Base-by-base conservation (phyloP, 1,140 invertebrate genomes). In the Lepidotrigona ventralis region DNA sequence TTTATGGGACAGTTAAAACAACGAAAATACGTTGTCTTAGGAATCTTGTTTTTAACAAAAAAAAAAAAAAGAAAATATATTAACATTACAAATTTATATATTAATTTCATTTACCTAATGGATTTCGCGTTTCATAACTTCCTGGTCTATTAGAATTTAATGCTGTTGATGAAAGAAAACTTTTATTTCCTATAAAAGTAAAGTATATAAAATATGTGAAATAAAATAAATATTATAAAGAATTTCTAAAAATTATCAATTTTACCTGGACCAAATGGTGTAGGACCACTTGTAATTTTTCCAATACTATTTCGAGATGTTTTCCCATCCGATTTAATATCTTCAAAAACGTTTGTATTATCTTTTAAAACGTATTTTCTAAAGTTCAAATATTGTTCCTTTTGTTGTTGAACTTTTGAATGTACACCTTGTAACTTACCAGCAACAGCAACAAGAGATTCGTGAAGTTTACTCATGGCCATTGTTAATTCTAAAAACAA, bases 381-480 rank as follows among this genome's bases (percentile, higher is more conserved):
- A 66, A 98, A 95, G 90, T 97, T 97, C 0, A 98, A 92, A 91
- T 97, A 98, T 72, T 97, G 96, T 85, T 98, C 97, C 92, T 98
- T 98, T 90, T 98, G 97, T 11, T 95, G 95, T 88, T 97, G 96
- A 12, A 96, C 96, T 81, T 96, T 95, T 86, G 96, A 94, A 92
- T 98, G 97, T 2, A 98, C 95, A 3, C 96, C 95, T 89, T 98
- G 97, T 33, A 98, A 91, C 76, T 97, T 96, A 0, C 97, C 97
- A 71, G 98, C 98, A 80, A 98, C 94, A 8, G 97, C 97, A 29
- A 98, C 96, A 84, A 98, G 96, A 8, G 97, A 97, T 91, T 98
- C 97, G 90, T 98, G 97, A 72, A 98, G 95, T 89, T 97, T 96
- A 72, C 95, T 96, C 90, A 98, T 96, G 26, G 97, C 96, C 70